Percentiles rank a stretch among this genome's conserved stretches.
Evolutionary conservation across 2,888 invertebrate genomes (phyloP).

Genomic region (Xestia xanthographa): DNA sequence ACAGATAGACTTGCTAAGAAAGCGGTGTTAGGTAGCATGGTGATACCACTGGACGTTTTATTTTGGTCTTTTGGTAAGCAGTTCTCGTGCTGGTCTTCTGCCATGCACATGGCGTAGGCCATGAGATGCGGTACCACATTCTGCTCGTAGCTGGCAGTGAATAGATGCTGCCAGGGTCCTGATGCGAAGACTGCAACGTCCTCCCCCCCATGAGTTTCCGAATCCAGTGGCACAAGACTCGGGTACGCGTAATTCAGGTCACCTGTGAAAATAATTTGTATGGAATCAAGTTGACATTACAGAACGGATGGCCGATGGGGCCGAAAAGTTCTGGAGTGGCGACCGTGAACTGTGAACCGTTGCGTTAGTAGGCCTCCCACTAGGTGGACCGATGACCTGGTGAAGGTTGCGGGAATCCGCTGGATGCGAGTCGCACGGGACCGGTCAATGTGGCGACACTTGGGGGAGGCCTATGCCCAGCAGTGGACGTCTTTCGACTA

Average conservation of each 20-base stretch:
- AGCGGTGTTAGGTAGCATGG: constrained; percentile 51
- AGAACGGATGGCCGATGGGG: no score
- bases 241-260: constrained; percentile 90
- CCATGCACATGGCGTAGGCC: constrained; percentile 93
- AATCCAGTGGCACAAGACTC: constrained; percentile 90
- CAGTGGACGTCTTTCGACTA: no score
- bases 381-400: no score
- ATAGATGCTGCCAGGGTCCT: constrained; percentile 95
- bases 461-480: no score
- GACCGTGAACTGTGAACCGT: no score
- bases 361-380: no score
- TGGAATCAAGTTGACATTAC: background rate
- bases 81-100: constrained; percentile 87
- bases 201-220: constrained; percentile 94
- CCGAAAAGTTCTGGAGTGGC: no score
- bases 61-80: constrained; percentile 67
- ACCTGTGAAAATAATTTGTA: constrained; percentile 71
- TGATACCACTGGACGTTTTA: constrained; percentile 35
- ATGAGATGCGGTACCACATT: constrained; percentile 94
- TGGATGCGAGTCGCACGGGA: no score
- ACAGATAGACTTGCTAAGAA: constrained; percentile 71
- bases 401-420: no score
- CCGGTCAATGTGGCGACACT: no score
- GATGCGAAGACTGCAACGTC: constrained; percentile 94
- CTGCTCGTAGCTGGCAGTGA: constrained; percentile 95